Evolutionary conservation across 1,140 invertebrate species (phyloP), one percentile per base, ranked within the genome.

Genomic region (Zeugodacus cucurbitae): DNA sequence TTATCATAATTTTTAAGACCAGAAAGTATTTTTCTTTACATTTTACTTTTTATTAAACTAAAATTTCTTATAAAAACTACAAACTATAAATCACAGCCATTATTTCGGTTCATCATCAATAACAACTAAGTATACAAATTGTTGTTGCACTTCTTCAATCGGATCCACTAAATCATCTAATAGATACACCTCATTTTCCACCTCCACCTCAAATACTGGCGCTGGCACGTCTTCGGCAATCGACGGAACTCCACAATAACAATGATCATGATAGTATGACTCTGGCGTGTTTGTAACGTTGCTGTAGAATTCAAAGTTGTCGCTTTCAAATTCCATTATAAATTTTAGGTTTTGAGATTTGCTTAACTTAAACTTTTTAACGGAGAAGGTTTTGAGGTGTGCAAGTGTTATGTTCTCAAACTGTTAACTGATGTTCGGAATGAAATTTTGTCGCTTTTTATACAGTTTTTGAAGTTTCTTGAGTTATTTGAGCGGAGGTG

Each of bases 321-420:
- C 26, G n/a, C 26, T 62, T 62, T 8, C 22, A 26, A 62, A 62
- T 10, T 62, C 58, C n/a, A 62, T 62, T 26, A 10, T 62, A 54
- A 54, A 11, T 54, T 20, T 54, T 4, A 3, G 48, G 48, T 17
- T 54, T 20, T 0, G 48, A 54, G 48, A 54, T 26, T 3, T 62
- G 22, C 6, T 54, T 54, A 6, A n/a, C n/a, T 3, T 26, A 26
- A n/a, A 1, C 5, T 7, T 62, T 62, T 26, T 62, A 26, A 6
- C 2, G 0, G 0, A 26, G 58, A 1, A 0, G 6, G 0, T 26
- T 26, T 8, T 2, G 0, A 62, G 22, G 3, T 26, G 58, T 26
- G 58, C 58, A 11, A 54, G 14, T 0, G 3, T 26, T 22, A 0
- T 26, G 6, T 26, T 26, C n/a, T 2, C 57, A 26, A 62, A 62